A percentile compares a stretch with the other conserved stretches of the same genome.
phyloP scores from a whole-genome alignment of 2,113 vertebrate genomes.

The Strix aluco region DNA sequence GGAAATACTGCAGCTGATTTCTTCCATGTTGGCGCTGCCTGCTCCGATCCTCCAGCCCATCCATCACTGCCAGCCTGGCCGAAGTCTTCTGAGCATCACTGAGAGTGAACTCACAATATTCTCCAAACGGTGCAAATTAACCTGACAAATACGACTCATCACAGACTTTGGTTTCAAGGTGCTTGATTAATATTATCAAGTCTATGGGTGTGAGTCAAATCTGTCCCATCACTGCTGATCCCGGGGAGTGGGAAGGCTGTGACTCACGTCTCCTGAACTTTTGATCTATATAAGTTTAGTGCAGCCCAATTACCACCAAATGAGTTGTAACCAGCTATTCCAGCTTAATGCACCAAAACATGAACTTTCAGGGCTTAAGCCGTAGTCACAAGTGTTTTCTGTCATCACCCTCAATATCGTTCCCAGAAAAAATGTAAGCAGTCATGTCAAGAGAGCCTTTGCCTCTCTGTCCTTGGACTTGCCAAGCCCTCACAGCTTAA shows the following conservation, averaged over 20 bases:
- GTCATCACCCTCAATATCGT: not conserved
- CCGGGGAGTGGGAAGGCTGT: not conserved
- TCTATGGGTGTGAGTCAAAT: not conserved
- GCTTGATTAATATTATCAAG: not conserved
- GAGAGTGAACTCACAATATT: not conserved
- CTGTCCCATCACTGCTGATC: not conserved
- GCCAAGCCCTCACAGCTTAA: not conserved
- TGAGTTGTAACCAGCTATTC: not conserved
- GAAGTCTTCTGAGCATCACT: not conserved
- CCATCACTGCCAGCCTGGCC: not conserved
- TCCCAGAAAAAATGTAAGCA: not conserved
- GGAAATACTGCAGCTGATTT: not conserved
- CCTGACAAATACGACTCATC: not conserved
- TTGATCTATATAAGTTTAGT: accelerated
- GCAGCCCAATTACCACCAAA: not conserved
- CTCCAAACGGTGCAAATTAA: not conserved
- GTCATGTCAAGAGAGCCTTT: not conserved
- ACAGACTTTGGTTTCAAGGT: not conserved
- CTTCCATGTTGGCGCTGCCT: not conserved
- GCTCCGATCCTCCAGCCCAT: not conserved
- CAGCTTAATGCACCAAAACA: not conserved
- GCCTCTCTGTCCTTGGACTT: not conserved
- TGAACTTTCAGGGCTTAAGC: not conserved
- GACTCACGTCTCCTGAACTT: not conserved
- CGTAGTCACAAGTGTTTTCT: not conserved